Base-by-base conservation (phyloP, 2,888 invertebrate species). In the Smittia aterrima region DNA sequence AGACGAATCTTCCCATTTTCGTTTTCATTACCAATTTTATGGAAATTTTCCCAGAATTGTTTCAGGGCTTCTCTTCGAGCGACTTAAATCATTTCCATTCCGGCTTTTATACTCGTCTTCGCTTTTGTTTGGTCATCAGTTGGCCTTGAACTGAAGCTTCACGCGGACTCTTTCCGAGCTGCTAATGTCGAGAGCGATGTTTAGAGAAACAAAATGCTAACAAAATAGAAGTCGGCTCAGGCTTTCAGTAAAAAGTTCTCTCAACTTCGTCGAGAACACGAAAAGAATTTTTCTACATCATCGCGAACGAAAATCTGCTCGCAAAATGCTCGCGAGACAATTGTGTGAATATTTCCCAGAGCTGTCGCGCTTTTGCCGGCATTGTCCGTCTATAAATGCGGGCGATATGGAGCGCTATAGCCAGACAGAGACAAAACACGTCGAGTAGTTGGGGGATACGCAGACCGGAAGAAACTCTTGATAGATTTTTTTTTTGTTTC, bases 271-370 rank as follows among this genome's bases (percentile, higher is more conserved):
- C 16, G 16, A 47, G 47, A 47, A 47, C 47, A n/a, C 32, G 32
- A 47, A 47, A 47, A 47, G 47, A 13, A 13, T 47, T 16, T 47
- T 47, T 32, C 32, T 32, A 32, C 32, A 6, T 3, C 32, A 3
- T 6, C 3, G 32, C 32, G n/a, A 32, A 9, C 32, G 32, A 47
- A n/a, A 47, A 47, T 47, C 47, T 47, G 47, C 13, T 47, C 47
- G 47, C 47, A 47, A 47, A 16, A 47, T n/a, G n/a, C n/a, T 16
- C 13, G 11, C 27, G 32, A 27, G 32, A 66, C 66, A 66, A 66
- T 66, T 66, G 66, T 66, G 66, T 66, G 66, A 66, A 66, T 13
- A 66, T 66, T 66, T 66, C 66, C 66, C 66, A 66, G 66, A 66
- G 66, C 58, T 58, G 58, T 58, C 58, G 58, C 58, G 58, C 58